Conservation (phyloP, 2,797 vertebrate genomes). For the Sylvia borin region DNA sequence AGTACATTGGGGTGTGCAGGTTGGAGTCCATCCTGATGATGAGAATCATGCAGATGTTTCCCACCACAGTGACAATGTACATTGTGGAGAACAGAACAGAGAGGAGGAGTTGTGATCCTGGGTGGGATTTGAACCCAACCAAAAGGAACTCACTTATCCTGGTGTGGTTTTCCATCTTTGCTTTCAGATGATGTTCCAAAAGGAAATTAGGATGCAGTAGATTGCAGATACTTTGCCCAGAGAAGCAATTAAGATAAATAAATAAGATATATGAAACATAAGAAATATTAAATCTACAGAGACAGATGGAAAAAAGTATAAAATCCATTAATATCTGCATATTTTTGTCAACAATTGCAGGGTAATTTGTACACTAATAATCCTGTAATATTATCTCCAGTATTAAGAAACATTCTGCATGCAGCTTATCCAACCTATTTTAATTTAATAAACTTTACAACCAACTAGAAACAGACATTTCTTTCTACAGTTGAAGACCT, state of each 20-base stretch:
- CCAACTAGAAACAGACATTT: neutral
- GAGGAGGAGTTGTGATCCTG: neutral
- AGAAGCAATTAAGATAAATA: neutral
- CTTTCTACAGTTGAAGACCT: neutral
- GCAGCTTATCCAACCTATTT: neutral
- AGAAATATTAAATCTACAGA: neutral
- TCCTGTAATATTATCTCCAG: neutral
- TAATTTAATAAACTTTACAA: neutral
- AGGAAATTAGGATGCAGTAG: neutral
- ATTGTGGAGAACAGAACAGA: constrained; percentile 40
- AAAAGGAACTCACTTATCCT: constrained; percentile 47
- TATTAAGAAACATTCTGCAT: neutral
- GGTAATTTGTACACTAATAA: neutral
- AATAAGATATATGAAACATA: neutral
- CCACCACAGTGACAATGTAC: constrained; percentile 46
- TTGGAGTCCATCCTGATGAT: constrained; percentile 4
- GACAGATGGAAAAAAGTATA: neutral
- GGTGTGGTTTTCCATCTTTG: constrained; percentile 37
- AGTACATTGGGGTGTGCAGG: constrained; percentile 67
- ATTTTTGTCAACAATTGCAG: neutral
- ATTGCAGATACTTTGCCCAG: neutral
- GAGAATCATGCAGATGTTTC: constrained; percentile 55
- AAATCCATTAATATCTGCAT: neutral
- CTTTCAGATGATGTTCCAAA: neutral
- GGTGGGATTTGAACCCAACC: constrained; percentile 7